Evolutionary conservation across 2,888 invertebrate genomes (phyloP).

Genomic region (Neoscelio sp.): DNA sequence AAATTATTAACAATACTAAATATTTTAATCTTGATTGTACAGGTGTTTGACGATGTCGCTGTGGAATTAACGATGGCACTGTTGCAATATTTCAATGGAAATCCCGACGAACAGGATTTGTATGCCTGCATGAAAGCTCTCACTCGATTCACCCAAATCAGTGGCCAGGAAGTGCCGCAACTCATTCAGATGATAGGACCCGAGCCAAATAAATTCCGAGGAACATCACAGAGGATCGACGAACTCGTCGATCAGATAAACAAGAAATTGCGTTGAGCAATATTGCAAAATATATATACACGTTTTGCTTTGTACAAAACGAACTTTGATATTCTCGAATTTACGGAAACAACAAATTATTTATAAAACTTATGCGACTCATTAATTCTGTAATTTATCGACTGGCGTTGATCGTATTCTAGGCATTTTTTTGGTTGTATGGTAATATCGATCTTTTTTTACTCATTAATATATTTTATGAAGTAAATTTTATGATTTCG

Average conservation of each 20-base stretch:
- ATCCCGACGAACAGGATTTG: constrained; percentile 91
- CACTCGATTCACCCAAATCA: constrained; percentile 89
- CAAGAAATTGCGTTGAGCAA: constrained; percentile 85
- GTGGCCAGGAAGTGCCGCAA: constrained; percentile 93
- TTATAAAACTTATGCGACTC: no score
- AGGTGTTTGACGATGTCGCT: constrained; percentile 97
- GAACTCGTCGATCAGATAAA: constrained; percentile 91
- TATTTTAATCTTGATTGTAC: constrained; percentile 54
- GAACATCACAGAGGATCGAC: constrained; percentile 91
- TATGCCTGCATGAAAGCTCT: constrained; percentile 92
- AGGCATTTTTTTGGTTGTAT: constrained; percentile 15
- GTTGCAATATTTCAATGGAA: constrained; percentile 93
- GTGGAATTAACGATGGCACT: constrained; percentile 96
- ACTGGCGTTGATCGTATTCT: constrained; percentile 29
- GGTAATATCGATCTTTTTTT: constrained; percentile 36
- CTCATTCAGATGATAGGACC: constrained; percentile 96
- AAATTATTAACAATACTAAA: background rate
- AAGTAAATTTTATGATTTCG: background rate
- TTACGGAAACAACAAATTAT: no score
- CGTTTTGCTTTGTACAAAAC: no score
- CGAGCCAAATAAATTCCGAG: constrained; percentile 92
- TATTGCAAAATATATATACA: background rate
- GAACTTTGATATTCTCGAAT: no score
- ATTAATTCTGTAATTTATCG: no score
- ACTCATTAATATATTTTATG: constrained; percentile 28